phyloP scores from a whole-genome alignment of 1,140 invertebrate genomes.

The honey bee (Apis mellifera) region Amel_HAv3.1 CM009932.2:11792001-11792500 shows the following conservation, averaged over 20 bases:
- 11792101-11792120: constrained; percentile 74
- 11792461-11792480: constrained; percentile 50
- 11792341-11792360: background rate
- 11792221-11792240: constrained; percentile 86
- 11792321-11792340: constrained; percentile 16
- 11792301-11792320: background rate
- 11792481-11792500: constrained; percentile 7
- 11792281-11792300: constrained; percentile 1
- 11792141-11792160: constrained; percentile 78
- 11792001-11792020: constrained; percentile 84
- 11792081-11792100: constrained; percentile 76
- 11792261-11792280: constrained; percentile 3
- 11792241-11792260: constrained; percentile 1
- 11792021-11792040: constrained; percentile 81
- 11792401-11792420: constrained; percentile 61
- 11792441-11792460: constrained; percentile 40
- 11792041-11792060: constrained; percentile 70
- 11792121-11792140: constrained; percentile 72
- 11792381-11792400: constrained; percentile 38
- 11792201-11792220: constrained; percentile 88
- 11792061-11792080: constrained; percentile 76
- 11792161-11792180: constrained; percentile 85
- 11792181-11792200: constrained; percentile 86
- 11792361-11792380: background rate
- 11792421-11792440: constrained; percentile 39